Evolutionary conservation across 1,140 invertebrate species (phyloP).

Genomic region (Anadara kagoshimensis): DNA sequence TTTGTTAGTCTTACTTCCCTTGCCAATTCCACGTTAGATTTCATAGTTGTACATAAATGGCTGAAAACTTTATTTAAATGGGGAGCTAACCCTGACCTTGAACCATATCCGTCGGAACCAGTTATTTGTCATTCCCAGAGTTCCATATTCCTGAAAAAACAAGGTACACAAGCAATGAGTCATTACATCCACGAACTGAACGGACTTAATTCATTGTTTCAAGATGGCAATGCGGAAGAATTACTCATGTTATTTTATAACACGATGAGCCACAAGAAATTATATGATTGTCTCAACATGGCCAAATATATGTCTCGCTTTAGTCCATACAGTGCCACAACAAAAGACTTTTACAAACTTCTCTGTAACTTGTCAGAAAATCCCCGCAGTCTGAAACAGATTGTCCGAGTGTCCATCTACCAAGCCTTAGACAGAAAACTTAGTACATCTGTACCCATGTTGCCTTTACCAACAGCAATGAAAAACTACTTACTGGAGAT

Average conservation of each 20-base stretch:
- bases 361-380: slow-evolving; percentile 59
- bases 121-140: slow-evolving; percentile 72
- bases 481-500: slow-evolving; percentile 66
- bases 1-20: slow-evolving; percentile 60
- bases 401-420: slow-evolving; percentile 66
- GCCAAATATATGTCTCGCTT: slow-evolving; percentile 56
- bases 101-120: slow-evolving; percentile 69
- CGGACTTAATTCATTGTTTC: slow-evolving; percentile 49
- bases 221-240: slow-evolving; percentile 52
- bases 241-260: slow-evolving; percentile 68
- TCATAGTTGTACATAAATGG: slow-evolving; percentile 62
- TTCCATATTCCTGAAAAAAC: slow-evolving; percentile 68
- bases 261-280: slow-evolving; percentile 64
- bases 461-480: slow-evolving; percentile 63
- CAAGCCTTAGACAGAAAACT: slow-evolving; percentile 59
- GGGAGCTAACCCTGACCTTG: slow-evolving; percentile 70
- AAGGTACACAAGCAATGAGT: slow-evolving; percentile 63
- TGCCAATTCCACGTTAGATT: slow-evolving; percentile 47
- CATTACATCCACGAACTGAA: slow-evolving; percentile 66
- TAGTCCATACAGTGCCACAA: slow-evolving; percentile 51
- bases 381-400: slow-evolving; percentile 65
- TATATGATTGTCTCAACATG: slow-evolving; percentile 64
- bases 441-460: slow-evolving; percentile 46
- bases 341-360: slow-evolving; percentile 48
- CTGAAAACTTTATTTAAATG: slow-evolving; percentile 65